These are phyloP conservation scores for Morinoia aosen DNA, from an alignment of 2,888 invertebrate species.

Conservation along the genomic window DNA sequence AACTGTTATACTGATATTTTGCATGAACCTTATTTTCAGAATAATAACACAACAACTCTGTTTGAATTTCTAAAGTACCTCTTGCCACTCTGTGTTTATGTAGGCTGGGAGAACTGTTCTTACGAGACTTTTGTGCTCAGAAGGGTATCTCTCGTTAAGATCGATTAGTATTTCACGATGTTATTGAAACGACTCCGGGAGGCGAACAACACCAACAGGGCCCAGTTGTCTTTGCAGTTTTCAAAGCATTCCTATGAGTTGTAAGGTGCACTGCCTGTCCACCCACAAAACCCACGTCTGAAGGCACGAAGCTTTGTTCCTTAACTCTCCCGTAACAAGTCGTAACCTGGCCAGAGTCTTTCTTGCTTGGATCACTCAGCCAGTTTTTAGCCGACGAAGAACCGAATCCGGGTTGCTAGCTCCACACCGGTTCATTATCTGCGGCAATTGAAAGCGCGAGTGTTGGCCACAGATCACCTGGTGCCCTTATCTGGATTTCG, in stretches of 20 bases:
- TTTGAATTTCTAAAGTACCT: neutral
- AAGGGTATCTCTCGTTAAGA: neutral
- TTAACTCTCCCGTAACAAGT: neutral
- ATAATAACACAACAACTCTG: neutral
- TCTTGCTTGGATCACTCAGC: neutral
- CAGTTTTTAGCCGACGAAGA: neutral
- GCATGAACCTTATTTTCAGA: neutral
- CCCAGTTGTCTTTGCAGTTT: conserved; percentile 36
- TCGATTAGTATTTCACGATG: conserved; percentile 12
- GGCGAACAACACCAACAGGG: neutral
- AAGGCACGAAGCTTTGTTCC: conserved; percentile 22
- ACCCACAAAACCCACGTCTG: conserved; percentile 7
- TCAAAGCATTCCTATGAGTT: conserved; percentile 37
- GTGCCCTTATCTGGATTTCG: conserved; percentile 12
- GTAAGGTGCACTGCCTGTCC: conserved; percentile 38
- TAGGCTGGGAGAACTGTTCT: neutral
- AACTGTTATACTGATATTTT: neutral
- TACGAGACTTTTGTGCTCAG: neutral
- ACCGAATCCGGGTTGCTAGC: neutral
- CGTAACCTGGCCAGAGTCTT: neutral
- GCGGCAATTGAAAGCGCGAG: conserved; percentile 45
- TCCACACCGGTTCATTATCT: conserved; percentile 39
- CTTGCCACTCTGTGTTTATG: neutral
- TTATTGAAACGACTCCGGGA: conserved; percentile 21
- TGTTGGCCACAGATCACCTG: conserved; percentile 53